A percentile compares a stretch with the other conserved stretches of the same genome.
phyloP scores from a whole-genome alignment of 2,888 invertebrate species.

The Listrodromus nycthemerus region DNA sequence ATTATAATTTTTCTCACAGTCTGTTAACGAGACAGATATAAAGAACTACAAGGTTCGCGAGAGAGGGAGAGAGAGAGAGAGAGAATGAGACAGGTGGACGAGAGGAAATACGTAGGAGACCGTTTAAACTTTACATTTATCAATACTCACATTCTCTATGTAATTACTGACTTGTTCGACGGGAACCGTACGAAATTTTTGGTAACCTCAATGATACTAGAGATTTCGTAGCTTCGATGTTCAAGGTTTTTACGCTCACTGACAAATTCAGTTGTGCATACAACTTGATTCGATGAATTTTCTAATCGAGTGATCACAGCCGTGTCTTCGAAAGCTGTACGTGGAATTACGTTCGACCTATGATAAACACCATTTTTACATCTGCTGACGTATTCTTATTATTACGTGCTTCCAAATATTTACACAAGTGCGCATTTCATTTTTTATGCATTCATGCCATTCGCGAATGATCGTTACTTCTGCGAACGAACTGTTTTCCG shows the following conservation, averaged over 20 bases:
- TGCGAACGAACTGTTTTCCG: background rate
- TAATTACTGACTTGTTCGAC: background rate
- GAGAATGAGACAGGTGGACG: background rate
- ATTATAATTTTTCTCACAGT: background rate
- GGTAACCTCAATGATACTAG: background rate
- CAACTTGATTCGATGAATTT: slow-evolving; percentile 42
- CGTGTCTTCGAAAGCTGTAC: background rate
- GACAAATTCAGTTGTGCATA: background rate
- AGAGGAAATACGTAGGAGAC: slow-evolving; percentile 41
- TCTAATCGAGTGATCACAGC: slow-evolving; percentile 50
- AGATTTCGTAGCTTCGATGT: background rate
- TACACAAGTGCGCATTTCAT: background rate
- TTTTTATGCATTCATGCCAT: background rate
- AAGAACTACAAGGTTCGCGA: background rate
- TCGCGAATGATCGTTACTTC: too few relatives aligned
- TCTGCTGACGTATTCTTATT: slow-evolving; percentile 30
- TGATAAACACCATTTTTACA: slow-evolving; percentile 28
- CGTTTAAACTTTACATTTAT: slow-evolving; percentile 8
- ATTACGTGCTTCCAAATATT: background rate
- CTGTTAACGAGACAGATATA: background rate
- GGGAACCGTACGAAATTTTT: background rate
- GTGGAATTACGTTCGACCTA: slow-evolving; percentile 33
- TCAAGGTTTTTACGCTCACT: background rate
- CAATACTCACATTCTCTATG: slow-evolving; percentile 43
- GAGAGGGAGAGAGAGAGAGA: background rate